Evolutionary conservation across 2,888 invertebrate genomes (phyloP), one percentile per base, ranked within the genome.

Genomic region (Gordius sp.): DNA sequence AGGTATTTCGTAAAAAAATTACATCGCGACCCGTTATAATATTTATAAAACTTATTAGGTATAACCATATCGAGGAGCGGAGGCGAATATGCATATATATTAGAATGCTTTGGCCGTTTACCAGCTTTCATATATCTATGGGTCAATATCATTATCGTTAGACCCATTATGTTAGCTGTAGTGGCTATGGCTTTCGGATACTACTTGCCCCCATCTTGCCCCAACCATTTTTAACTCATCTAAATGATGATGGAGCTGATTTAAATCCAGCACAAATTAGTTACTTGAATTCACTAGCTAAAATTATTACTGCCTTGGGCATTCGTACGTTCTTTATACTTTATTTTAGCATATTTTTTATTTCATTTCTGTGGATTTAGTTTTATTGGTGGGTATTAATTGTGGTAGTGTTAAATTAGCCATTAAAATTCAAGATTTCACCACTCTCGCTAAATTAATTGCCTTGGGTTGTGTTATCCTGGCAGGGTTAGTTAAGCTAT

Each of bases 391-490:
- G 0, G 85, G 87, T 70, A 77, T 91, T 63, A 91, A 91, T 73
- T 89, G 89, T 72, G 85, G 82, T 78, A 83, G 85, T 63, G 89
- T 93, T 1, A 82, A 82, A 67, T 87, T 86, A 76, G 86, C 91
- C 0, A 89, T 89, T 2, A 73, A 80, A 61, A 87, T 91, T 1
- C 91, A 91, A 72, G 89, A 91, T 69, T 77, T 85, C 66, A 91
- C 91, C 74, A 91, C 91, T 2, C 87, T 84, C 68, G 89, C 87
- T 59, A 93, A 91, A 71, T 8, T 47, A 8, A 47, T 16, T 16
- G 91, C 91, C 0, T 74, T 91, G 52, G 79, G 82, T 68, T 77
- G 86, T 67, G 87, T 93, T 67, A 89, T 91, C 63, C 78, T 79
- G 8, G 81, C 87, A 1, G 91, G 91, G 57, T 72, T 77, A 55